phyloP scores from a whole-genome alignment of 2,888 invertebrate genomes.

The Nowickia ferox region DNA sequence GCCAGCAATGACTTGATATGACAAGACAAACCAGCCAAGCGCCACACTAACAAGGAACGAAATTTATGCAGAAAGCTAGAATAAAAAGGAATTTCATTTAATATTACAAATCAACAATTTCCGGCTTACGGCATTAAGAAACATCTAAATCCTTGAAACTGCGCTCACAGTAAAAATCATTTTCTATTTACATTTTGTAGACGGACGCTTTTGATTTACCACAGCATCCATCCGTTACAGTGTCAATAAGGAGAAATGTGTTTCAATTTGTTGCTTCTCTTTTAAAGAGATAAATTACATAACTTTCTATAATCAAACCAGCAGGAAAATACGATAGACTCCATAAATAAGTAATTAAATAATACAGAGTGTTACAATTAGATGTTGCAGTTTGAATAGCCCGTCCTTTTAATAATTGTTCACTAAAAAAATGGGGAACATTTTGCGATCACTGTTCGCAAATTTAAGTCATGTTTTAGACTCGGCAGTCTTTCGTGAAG shows the following conservation, averaged over 20 bases:
- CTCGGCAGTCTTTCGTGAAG: too few relatives aligned
- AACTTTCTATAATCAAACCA: too few relatives aligned
- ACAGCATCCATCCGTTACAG: conserved; percentile 2
- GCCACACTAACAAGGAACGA: not conserved
- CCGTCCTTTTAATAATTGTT: too few relatives aligned
- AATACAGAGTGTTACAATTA: too few relatives aligned
- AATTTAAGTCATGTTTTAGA: too few relatives aligned
- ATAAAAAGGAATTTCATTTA: conserved; percentile 30
- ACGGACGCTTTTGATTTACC: not conserved
- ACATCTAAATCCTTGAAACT: conserved; percentile 5
- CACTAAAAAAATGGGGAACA: too few relatives aligned
- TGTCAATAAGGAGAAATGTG: conserved; percentile 46
- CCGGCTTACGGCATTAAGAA: conserved; percentile 31
- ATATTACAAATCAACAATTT: conserved; percentile 62
- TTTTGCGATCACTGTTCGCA: too few relatives aligned
- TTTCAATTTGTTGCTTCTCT: conserved; percentile 7
- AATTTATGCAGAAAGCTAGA: not conserved
- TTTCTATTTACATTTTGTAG: conserved; percentile 10
- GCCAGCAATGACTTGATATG: not conserved
- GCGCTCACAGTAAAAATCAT: not conserved
- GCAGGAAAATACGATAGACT: too few relatives aligned
- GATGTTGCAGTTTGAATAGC: too few relatives aligned
- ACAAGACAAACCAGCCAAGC: not conserved
- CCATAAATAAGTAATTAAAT: too few relatives aligned
- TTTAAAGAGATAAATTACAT: not conserved